phyloP scores from a whole-genome alignment of 1,140 invertebrate genomes.

The Episyrphus balteatus region DNA sequence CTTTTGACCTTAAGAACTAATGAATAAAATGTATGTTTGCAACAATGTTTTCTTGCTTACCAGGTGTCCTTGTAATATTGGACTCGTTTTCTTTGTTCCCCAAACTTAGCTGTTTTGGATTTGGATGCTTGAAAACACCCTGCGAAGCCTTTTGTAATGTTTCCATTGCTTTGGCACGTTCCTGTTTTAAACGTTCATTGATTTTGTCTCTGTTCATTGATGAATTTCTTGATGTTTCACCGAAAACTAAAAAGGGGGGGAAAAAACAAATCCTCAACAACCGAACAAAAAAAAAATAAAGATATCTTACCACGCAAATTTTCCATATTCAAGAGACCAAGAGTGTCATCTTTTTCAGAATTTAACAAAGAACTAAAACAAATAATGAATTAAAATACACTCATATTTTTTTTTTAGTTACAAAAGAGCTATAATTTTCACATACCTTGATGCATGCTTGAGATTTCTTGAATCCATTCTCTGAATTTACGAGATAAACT shows the following conservation, averaged over 20 bases:
- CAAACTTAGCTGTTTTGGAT: neutral
- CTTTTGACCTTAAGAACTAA: too few species aligned
- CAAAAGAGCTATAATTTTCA: too few species aligned
- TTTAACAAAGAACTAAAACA: too few species aligned
- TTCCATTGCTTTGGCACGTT: slow-evolving; percentile 22
- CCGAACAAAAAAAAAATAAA: neutral
- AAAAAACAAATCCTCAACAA: neutral
- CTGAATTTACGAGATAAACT: too few species aligned
- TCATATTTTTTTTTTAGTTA: too few species aligned
- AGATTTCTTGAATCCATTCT: too few species aligned
- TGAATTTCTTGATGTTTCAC: slow-evolving; percentile 19
- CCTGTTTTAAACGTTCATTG: slow-evolving; percentile 20
- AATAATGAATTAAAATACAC: too few species aligned
- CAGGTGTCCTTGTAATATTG: neutral
- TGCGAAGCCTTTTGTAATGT: slow-evolving; percentile 11
- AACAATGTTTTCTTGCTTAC: neutral
- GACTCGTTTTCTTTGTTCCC: slow-evolving; percentile 4
- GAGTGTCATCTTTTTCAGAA: slow-evolving; percentile 15
- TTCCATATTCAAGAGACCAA: slow-evolving; percentile 30
- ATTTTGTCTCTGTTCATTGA: slow-evolving; percentile 8
- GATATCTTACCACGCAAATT: slow-evolving; percentile 19
- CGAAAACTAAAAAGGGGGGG: slow-evolving; percentile 22
- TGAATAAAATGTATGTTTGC: neutral
- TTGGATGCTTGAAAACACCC: slow-evolving; percentile 5
- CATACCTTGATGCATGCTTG: too few species aligned